Percentiles rank a stretch among this genome's conserved stretches.
phyloP scores from a whole-genome alignment of 2,113 vertebrate genomes.

The Gambusia affinis region DNA sequence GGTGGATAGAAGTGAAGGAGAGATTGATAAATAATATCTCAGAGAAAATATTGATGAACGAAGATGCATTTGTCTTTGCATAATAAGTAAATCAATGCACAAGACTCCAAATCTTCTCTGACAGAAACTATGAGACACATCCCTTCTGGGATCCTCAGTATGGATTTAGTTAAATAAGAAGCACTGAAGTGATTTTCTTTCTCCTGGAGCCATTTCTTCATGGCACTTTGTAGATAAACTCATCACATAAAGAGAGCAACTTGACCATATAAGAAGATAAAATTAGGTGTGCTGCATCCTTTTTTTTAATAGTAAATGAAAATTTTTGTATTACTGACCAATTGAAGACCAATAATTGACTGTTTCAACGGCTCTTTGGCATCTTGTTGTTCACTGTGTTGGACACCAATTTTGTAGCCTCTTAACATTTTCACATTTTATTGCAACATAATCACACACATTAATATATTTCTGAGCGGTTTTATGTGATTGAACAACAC shows the following conservation, averaged over 20 bases:
- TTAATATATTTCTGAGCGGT: too few species aligned
- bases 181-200: not conserved
- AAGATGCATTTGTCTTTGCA: not conserved
- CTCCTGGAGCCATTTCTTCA: too few species aligned
- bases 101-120: not conserved
- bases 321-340: not conserved
- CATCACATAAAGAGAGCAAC: not conserved
- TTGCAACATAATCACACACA: too few species aligned
- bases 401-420: too few species aligned
- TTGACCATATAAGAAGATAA: not conserved
- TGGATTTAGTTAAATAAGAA: not conserved
- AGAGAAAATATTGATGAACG: not conserved
- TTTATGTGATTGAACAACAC: too few species aligned
- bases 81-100: not conserved
- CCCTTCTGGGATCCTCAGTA: not conserved
- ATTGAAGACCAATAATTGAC: too few species aligned
- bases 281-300: too few species aligned
- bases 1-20: not conserved
- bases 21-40: slow-evolving; percentile 1
- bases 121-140: not conserved
- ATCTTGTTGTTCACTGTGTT: too few species aligned
- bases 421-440: too few species aligned
- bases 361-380: too few species aligned
- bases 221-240: not conserved
- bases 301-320: not conserved